A percentile compares a stretch with the other conserved stretches of the same genome.
These are phyloP conservation scores for Miniopterus natalensis DNA, from an alignment of 2,113 vertebrate genomes.

Conservation along the genomic window DNA sequence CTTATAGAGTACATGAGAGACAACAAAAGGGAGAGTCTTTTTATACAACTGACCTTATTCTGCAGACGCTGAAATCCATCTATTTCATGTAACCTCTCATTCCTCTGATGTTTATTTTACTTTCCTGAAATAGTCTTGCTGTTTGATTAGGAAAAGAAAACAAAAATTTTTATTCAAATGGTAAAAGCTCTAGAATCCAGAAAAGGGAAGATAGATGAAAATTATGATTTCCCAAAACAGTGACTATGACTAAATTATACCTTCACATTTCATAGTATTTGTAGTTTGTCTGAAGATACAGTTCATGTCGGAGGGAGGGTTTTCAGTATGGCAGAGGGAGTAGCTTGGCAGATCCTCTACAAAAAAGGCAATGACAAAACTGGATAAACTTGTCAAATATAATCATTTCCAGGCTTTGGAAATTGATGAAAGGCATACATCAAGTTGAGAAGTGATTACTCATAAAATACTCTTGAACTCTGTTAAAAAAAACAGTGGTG, in stretches of 20 bases:
- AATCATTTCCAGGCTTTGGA: neutral
- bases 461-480: neutral
- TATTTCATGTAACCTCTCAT: neutral
- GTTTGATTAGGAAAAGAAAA: conserved; percentile 52
- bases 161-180: neutral
- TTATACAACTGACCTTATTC: conserved; percentile 15
- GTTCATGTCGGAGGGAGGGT: neutral
- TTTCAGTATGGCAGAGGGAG: neutral
- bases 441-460: conserved; percentile 2
- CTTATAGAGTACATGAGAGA: neutral
- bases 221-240: neutral
- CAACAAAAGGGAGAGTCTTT: conserved; percentile 17
- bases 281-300: neutral
- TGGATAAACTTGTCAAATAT: neutral
- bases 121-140: conserved; percentile 38
- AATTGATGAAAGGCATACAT: neutral
- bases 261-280: neutral
- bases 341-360: neutral
- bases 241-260: conserved; percentile 19
- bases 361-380: neutral
- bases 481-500: neutral
- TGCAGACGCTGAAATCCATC: conserved; percentile 2
- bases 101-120: conserved; percentile 49
- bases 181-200: neutral
- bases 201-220: conserved; percentile 18